A percentile compares a stretch with the other conserved stretches of the same genome.
Evolutionary conservation across 1,140 invertebrate genomes (phyloP).

Genomic region (Drosophila melanica): DNA sequence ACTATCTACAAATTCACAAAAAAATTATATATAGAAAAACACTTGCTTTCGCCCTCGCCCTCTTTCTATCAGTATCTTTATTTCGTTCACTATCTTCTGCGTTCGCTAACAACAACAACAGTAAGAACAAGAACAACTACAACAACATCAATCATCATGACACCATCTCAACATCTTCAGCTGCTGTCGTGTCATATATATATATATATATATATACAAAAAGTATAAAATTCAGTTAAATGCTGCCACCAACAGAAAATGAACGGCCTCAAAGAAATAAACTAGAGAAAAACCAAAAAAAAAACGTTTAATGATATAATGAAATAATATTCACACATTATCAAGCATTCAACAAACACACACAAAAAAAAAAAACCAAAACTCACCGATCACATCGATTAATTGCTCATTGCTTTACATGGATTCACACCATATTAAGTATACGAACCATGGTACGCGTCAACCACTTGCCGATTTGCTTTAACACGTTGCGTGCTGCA

Average conservation of each 20-base stretch:
- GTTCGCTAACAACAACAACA: constrained; percentile 16
- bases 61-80: constrained; percentile 51
- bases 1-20: constrained; percentile 32
- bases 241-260: constrained; percentile 3
- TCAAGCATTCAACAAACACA: constrained; percentile 44
- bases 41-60: constrained; percentile 41
- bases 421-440: constrained; percentile 46
- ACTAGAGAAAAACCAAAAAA: background rate
- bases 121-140: constrained; percentile 29
- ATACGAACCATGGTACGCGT: constrained; percentile 54
- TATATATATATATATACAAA: too few relatives aligned
- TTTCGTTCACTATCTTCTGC: constrained; percentile 39
- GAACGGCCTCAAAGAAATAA: constrained; percentile 16
- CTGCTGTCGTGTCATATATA: constrained; percentile 63
- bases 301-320: constrained; percentile 11
- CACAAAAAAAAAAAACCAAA: background rate
- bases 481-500: constrained; percentile 58
- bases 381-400: constrained; percentile 12
- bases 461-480: constrained; percentile 41
- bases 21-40: constrained; percentile 53
- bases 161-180: constrained; percentile 30
- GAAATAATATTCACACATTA: constrained; percentile 49
- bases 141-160: constrained; percentile 72
- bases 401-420: constrained; percentile 26
- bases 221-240: constrained; percentile 6